Base-by-base conservation (phyloP, 2,797 vertebrate genomes). In the Cottoperca gobio region DNA sequence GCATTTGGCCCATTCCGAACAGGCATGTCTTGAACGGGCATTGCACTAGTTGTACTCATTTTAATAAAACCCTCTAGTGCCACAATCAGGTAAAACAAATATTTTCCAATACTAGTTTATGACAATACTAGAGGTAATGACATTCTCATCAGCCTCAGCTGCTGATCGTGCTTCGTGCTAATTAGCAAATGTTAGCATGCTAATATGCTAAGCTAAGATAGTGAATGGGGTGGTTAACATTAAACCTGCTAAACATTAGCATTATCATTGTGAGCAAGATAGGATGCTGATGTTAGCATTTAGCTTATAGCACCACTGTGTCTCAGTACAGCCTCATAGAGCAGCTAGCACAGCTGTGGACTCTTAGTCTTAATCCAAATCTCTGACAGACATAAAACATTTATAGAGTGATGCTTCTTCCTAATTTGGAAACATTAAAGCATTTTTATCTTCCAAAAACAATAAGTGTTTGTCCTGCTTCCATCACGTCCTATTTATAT, bases 351-450 rank as follows among this genome's bases (percentile, higher is more conserved):
- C 17, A 35, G 53, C 31, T 37, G 33, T 37, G 23, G 14, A 37
- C 8, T 37, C 16, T 24, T n/a, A 24, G 37, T 40, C 31, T 48
- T 31, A 1, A 63, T 73, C 9, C 1, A 16, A 73, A 52, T 24
- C 31, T 43, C 13, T 46, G n/a, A 58, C 46, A 67, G 49, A n/a
- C n/a, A n/a, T n/a, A 64, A n/a, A n/a, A 68, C 63, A 63, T 59
- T 28, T 68, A 24, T 4, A 14, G n/a, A 46, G 53, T 5, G 4
- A 10, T 21, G 4, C 45, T 16, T 31, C 19, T 52, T 46, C 42
- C 35, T 49, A 43, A 53, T 17, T n/a, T 31, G 17, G 59, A 24
- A 59, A 65, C n/a, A 52, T 10, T 35, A 54, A 68, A 63, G 26
- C 33, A 39, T 54, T 42, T 73, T 14, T 21, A 52, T 46, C 37